Conservation (phyloP, 2,113 vertebrate species). For the Edolisoma coerulescens region DNA sequence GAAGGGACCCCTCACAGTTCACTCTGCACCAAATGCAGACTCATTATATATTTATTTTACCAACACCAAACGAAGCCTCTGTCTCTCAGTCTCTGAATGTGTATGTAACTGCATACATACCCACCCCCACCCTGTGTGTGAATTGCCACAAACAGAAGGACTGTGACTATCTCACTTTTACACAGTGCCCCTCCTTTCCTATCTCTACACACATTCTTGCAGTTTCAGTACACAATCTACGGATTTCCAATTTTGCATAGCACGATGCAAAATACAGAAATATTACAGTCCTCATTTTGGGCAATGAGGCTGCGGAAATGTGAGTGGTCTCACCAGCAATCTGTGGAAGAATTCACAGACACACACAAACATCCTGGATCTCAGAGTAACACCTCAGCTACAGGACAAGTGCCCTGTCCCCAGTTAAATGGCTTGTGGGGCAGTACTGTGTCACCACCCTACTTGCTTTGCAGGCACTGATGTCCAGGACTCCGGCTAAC, state of each 20-base stretch:
- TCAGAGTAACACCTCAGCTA: neutral
- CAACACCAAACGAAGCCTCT: neutral
- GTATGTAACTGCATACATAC: neutral
- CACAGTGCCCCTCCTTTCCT: neutral
- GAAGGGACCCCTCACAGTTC: neutral
- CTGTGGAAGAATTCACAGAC: neutral
- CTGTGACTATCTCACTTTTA: neutral
- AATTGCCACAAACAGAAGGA: neutral
- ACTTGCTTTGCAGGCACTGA: conserved; percentile 81
- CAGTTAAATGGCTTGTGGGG: neutral
- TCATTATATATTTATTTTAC: neutral
- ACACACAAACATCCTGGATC: rapidly evolving
- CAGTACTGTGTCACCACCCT: neutral
- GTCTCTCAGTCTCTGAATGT: neutral
- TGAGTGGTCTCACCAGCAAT: neutral
- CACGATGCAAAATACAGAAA: neutral
- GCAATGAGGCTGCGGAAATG: neutral
- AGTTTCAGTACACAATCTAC: neutral
- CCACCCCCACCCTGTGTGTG: rapidly evolving
- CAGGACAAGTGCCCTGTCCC: neutral
- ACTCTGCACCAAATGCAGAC: neutral
- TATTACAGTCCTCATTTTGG: neutral
- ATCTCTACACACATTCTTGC: neutral
- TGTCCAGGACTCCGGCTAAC: conserved; percentile 79
- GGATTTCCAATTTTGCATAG: neutral